Evolutionary conservation across 2,113 vertebrate genomes (phyloP).

Genomic region (Catharus bicknelli): DNA sequence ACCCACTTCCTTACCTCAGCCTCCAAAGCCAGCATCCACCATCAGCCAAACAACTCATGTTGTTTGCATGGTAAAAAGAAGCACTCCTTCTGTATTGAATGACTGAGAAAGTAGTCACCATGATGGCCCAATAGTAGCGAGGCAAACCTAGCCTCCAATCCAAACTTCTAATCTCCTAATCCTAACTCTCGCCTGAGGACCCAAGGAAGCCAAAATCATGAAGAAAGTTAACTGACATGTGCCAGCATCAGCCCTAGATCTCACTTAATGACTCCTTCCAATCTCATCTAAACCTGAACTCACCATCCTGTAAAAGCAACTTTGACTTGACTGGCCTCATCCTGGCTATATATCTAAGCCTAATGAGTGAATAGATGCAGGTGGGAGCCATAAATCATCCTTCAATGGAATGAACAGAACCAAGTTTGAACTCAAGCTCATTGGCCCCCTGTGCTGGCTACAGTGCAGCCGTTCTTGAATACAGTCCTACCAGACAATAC

Average conservation of each 20-base stretch:
- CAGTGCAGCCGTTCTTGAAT: not conserved
- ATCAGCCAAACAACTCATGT: not conserved
- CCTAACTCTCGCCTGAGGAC: not conserved
- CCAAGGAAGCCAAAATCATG: not conserved
- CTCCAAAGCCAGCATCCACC: not conserved
- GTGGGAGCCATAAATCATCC: not conserved
- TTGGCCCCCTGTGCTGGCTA: not conserved
- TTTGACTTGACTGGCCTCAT: not conserved
- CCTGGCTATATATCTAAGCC: not conserved
- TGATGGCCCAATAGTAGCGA: not conserved
- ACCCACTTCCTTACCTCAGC: not conserved
- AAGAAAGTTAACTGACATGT: not conserved
- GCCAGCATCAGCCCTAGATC: not conserved
- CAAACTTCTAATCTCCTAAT: not conserved
- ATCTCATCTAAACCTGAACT: not conserved
- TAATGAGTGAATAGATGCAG: not conserved
- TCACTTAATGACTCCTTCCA: not conserved
- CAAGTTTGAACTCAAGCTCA: not conserved
- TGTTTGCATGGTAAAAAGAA: not conserved
- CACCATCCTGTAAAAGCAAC: not conserved
- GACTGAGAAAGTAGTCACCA: not conserved
- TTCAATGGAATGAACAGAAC: not conserved
- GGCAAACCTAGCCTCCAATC: not conserved
- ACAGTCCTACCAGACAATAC: not conserved
- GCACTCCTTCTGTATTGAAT: not conserved